Evolutionary conservation across 2,113 vertebrate species (phyloP).

Genomic region (Colinus virginianus): DNA sequence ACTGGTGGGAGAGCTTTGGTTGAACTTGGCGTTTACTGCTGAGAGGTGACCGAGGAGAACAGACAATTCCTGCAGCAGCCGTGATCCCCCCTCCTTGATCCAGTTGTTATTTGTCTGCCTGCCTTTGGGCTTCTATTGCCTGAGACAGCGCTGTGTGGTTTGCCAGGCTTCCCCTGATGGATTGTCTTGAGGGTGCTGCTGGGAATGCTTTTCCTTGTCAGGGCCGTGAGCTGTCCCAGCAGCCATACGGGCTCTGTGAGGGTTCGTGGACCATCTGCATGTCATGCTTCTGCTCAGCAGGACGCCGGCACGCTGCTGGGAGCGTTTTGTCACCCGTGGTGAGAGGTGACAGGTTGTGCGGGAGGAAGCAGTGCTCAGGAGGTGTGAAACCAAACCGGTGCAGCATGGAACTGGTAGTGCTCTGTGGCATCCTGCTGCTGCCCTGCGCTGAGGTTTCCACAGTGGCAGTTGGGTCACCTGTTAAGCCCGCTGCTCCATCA

Average conservation of each 20-base stretch:
- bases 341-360: background rate
- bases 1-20: background rate
- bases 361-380: background rate
- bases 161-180: background rate
- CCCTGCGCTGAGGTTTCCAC: background rate
- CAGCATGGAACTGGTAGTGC: too few relatives aligned
- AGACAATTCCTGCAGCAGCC: background rate
- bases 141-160: fast-evolving
- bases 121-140: background rate
- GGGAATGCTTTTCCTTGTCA: background rate
- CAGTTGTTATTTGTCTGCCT: background rate
- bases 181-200: background rate
- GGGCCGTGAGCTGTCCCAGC: background rate
- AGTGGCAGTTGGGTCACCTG: background rate
- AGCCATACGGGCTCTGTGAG: background rate
- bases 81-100: background rate
- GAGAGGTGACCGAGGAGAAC: background rate
- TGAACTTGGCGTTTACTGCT: background rate
- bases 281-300: fast-evolving
- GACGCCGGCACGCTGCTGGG: fast-evolving
- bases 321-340: fast-evolving
- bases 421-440: background rate
- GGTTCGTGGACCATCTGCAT: background rate
- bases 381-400: background rate
- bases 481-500: background rate